Conservation (phyloP, 2,797 vertebrate species). For the Propithecus perrieri region DNA sequence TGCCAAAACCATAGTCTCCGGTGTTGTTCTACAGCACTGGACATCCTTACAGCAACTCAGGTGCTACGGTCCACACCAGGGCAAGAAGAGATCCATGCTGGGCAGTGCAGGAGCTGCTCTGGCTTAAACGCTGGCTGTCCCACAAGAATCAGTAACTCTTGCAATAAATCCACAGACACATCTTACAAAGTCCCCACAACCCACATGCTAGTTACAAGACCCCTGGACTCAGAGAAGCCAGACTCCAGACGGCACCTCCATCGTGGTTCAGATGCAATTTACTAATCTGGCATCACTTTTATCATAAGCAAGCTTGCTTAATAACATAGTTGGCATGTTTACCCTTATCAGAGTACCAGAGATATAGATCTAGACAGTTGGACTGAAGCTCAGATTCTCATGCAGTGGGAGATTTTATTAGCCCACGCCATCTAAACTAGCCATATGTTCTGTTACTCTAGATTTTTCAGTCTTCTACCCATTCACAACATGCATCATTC, state of each 20-base stretch:
- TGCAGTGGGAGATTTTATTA: not conserved
- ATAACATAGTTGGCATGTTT: not conserved
- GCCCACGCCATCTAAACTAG: too few relatives aligned
- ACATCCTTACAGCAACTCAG: not conserved
- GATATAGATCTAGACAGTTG: not conserved
- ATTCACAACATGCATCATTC: not conserved
- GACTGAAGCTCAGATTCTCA: not conserved
- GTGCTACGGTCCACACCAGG: fast-evolving
- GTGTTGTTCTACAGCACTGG: not conserved
- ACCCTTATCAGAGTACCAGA: not conserved
- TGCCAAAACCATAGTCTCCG: fast-evolving
- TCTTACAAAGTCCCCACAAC: not conserved
- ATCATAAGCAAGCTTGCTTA: not conserved
- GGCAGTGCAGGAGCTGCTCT: fast-evolving
- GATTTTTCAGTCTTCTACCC: not conserved
- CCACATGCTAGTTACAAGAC: not conserved
- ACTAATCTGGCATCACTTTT: not conserved
- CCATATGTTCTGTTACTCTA: not conserved
- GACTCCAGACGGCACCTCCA: not conserved
- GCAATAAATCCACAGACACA: too few relatives aligned
- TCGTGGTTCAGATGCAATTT: not conserved
- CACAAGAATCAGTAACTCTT: not conserved
- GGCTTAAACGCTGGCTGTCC: not conserved
- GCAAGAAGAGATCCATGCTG: fast-evolving
- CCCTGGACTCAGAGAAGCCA: not conserved